Evolutionary conservation across 2,113 vertebrate genomes (phyloP), one percentile per base, ranked within the genome.

Genomic region (Platycercus adscitus): DNA sequence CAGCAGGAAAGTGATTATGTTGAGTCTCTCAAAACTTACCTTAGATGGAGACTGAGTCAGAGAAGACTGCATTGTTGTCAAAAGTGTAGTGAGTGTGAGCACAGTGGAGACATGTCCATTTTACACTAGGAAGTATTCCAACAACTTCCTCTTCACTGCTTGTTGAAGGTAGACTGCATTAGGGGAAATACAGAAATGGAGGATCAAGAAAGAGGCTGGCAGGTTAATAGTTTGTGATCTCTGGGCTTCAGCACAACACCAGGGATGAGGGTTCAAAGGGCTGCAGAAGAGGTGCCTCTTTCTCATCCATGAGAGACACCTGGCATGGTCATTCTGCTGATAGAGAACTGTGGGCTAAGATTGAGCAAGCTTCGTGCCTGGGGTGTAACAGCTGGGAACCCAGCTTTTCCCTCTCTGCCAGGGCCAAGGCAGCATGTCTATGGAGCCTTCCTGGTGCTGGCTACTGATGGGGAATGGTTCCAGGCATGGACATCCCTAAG

Each of bases 231-330:
- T 46, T 78, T 89, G 7, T 9, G 12, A 10, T 25, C 26, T 78
- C 65, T 89, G 50, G 18, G 7, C 17, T 70, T 87, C 77, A 46
- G 50, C 43, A 73, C 33, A 65, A 10, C 11, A 2, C 19, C 5
- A 19, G 33, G 7, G 6, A 43, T 70, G 41, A 78, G 21, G 31
- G 18, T 79, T 12, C 33, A 44, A 31, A 26, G 12, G 17, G 23
- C 47, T 6, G 3, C 26, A 47, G 37, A 33, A 53, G 8, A 68
- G 6, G 2, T 9, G 3, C 20, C 60, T 47, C 4, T 0, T 47
- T 65, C 37, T 76, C 18, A 31, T 37, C 44, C 11, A 19, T 76
- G 39, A 52, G 44, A 91, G 24, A 26, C 0, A 0, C 25, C 29
- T 61, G 29, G 39, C 26, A 10, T 1, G 7, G 28, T 29, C 52